phyloP scores from a whole-genome alignment of 2,797 vertebrate species.

The Epinephelus awoara region DNA sequence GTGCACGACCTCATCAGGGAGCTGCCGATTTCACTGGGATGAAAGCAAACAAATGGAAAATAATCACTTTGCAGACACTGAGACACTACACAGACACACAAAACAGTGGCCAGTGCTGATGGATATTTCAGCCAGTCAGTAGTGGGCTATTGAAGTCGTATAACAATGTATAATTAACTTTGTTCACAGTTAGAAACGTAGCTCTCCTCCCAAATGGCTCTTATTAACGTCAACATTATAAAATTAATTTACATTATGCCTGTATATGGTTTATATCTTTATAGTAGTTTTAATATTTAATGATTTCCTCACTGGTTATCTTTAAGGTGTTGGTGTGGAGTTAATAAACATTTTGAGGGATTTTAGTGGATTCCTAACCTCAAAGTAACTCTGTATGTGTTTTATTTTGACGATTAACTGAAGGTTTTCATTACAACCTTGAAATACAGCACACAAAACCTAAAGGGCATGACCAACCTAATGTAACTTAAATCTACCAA shows the following conservation, averaged over 20 bases:
- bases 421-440: slow-evolving; percentile 3
- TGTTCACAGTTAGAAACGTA: not conserved
- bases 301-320: not conserved
- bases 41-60: slow-evolving; percentile 45
- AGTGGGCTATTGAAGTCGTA: not conserved
- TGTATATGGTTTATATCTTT: not conserved
- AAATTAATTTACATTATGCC: not conserved
- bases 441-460: not conserved
- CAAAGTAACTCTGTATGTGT: not conserved
- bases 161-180: not conserved
- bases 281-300: not conserved
- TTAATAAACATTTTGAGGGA: not conserved
- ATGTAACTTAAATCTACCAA: not conserved
- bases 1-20: slow-evolving; percentile 85
- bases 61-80: slow-evolving; percentile 31
- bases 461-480: not conserved
- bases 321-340: not conserved
- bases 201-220: not conserved
- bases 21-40: slow-evolving; percentile 51
- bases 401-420: not conserved
- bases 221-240: not conserved
- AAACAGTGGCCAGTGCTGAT: not conserved
- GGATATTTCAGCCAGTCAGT: not conserved
- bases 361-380: not conserved
- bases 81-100: not conserved